phyloP scores from a whole-genome alignment of 2,113 vertebrate species.

The Bubo blakistoni region DNA sequence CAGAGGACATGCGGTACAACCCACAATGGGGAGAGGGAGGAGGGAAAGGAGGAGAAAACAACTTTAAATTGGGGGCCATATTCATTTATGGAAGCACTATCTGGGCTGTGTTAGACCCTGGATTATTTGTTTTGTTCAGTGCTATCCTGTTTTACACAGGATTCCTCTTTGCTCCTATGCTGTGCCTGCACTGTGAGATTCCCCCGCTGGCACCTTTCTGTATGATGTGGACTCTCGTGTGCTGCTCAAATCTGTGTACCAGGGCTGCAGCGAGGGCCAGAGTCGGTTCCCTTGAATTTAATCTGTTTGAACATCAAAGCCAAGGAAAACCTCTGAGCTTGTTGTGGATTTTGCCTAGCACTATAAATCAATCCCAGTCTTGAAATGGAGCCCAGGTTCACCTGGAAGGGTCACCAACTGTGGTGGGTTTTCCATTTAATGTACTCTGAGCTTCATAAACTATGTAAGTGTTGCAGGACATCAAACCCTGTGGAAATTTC shows the following conservation, averaged over 20 bases:
- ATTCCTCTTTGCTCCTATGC: neutral
- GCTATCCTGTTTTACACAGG: neutral
- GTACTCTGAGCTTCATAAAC: neutral
- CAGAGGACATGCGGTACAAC: neutral
- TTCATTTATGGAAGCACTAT: neutral
- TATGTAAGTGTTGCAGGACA: neutral
- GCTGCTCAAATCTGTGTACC: neutral
- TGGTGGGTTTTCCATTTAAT: neutral
- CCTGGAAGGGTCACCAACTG: neutral
- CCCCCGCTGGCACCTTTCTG: neutral
- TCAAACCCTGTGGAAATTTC: neutral
- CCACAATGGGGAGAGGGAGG: neutral
- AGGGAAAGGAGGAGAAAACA: neutral
- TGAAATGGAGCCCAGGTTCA: neutral
- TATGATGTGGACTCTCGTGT: rapidly evolving
- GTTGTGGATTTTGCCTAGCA: neutral
- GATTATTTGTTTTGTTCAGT: neutral
- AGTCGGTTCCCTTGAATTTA: neutral
- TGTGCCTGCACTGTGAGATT: neutral
- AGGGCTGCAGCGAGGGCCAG: neutral
- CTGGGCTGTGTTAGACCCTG: neutral
- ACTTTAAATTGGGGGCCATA: neutral
- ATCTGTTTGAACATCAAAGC: conserved; percentile 16
- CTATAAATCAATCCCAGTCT: neutral
- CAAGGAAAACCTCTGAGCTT: neutral